Base-by-base conservation (phyloP, 2,113 vertebrate genomes). In the Pitta sordida region DNA sequence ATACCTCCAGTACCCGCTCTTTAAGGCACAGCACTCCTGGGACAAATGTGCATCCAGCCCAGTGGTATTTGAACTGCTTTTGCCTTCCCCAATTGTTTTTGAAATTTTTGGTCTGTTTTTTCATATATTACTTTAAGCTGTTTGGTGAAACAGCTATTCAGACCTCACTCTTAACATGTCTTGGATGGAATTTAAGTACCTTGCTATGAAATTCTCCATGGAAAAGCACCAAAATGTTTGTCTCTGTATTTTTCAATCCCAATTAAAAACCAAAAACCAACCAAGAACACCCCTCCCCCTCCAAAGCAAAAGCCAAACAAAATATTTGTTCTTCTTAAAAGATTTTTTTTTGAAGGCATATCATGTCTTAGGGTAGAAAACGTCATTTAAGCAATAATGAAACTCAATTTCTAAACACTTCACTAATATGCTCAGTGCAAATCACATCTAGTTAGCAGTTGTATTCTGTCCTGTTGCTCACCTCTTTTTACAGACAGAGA, bases 371-470 rank as follows among this genome's bases (percentile, higher is more conserved):
- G 24, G 12, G 11, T 12, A 67, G 15, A 48, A 48, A 23, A 18
- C 0, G 0, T 22, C 6, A 19, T 48, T 65, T 74, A 52, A 60
- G 15, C 82, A 79, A 24, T 2, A 41, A 3, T 43, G 26, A 63
- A 93, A 11, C 1, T 7, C 56, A 39, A 39, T 37, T 15, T 62
- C 11, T n/a, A 46, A 32, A 18, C 34, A 5, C 60, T 86, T 74
- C 22, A 43, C 9, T 71, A 30, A 48, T 29, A 55, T 59, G 9
- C 8, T 63, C n/a, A 59, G 9, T 36, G 24, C 44, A 55, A 46
- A 18, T 53, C 22, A 24, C 11, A 37, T 60, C 44, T 65, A 43
- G 22, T 48, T 83, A 78, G 6, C 22, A 65, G 26, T 58, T 63
- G 21, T 59, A 21, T 41, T 65, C 22, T 82, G n/a, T 65, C 37